Percentiles rank a stretch among this genome's conserved stretches.
These are phyloP conservation scores for Simalia tracyae DNA, from an alignment of 2,797 vertebrate genomes.

Conservation along the genomic window DNA sequence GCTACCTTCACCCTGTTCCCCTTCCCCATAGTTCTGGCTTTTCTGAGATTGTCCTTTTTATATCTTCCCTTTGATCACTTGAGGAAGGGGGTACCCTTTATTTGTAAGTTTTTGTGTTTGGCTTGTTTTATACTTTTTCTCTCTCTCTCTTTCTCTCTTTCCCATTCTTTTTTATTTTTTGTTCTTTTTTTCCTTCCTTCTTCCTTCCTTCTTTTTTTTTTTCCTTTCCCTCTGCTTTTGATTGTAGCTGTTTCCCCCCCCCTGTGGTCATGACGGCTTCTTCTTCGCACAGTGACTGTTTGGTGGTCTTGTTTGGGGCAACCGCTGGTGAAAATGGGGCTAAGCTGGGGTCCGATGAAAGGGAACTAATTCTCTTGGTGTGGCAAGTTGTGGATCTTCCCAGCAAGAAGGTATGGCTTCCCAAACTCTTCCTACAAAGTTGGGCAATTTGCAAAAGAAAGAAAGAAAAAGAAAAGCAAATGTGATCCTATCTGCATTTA, in stretches of 20 bases:
- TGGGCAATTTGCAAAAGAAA: background rate
- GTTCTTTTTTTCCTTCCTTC: conserved; percentile 29
- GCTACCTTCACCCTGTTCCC: conserved; percentile 20
- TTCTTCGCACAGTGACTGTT: conserved; percentile 90
- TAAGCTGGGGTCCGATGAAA: conserved; percentile 99
- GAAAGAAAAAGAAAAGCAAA: no score
- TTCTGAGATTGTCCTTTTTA: conserved; percentile 69
- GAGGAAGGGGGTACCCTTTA: conserved; percentile 80
- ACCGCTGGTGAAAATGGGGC: conserved; percentile 97
- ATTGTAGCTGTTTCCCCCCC: conserved; percentile 89
- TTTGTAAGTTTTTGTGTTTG: conserved; percentile 73
- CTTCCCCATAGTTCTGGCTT: conserved; percentile 60
- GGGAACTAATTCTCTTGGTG: conserved; percentile 99
- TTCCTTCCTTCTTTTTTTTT: conserved; percentile 59
- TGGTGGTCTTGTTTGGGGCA: conserved; percentile 99
- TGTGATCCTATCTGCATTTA: background rate
- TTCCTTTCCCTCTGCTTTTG: conserved; percentile 88
- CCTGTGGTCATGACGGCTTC: conserved; percentile 91
- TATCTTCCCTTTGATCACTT: conserved; percentile 82
- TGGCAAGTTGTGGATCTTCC: conserved; percentile 99
- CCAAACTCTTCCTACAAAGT: background rate
- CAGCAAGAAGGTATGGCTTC: conserved; percentile 92
- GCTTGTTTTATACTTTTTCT: conserved; percentile 36
- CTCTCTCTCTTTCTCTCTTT: conserved; percentile 35
- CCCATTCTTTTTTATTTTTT: conserved; percentile 35